Evolutionary conservation across 2,113 vertebrate genomes (phyloP).

Genomic region (Channa argus): DNA sequence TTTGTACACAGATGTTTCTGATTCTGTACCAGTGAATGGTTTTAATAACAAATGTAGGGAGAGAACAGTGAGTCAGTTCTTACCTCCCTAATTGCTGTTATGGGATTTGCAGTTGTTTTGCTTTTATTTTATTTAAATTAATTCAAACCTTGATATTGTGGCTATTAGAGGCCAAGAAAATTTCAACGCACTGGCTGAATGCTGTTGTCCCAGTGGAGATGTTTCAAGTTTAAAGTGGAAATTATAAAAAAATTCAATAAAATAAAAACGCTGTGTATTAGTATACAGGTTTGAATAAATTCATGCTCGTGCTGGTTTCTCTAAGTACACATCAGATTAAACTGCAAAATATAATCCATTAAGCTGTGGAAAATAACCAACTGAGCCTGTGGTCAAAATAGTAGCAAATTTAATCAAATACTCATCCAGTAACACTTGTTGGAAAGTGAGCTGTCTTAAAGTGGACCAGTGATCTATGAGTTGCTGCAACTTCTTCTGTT

Average conservation of each 20-base stretch:
- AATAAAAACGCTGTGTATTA: background rate
- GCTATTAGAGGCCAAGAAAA: background rate
- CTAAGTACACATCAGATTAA: background rate
- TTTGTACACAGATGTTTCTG: slow-evolving; percentile 40
- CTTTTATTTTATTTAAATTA: slow-evolving; percentile 2
- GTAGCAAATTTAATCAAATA: background rate
- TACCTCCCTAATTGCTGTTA: background rate
- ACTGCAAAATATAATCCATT: no score
- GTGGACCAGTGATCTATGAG: background rate
- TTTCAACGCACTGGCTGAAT: background rate
- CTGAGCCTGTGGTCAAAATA: background rate
- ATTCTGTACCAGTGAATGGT: slow-evolving; percentile 24
- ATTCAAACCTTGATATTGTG: slow-evolving; percentile 9
- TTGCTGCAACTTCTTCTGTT: background rate
- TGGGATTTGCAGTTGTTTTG: slow-evolving; percentile 9
- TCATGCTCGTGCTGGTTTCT: background rate
- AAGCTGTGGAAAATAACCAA: background rate
- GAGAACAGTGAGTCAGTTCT: slow-evolving; percentile 5
- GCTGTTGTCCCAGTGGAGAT: background rate
- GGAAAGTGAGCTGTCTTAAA: background rate
- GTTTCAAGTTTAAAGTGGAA: background rate
- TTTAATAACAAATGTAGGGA: slow-evolving; percentile 38
- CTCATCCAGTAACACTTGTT: background rate
- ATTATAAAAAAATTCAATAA: background rate
- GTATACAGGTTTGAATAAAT: background rate